Conservation (phyloP, 2,888 invertebrate species). For the Malachius bipustulatus region DNA sequence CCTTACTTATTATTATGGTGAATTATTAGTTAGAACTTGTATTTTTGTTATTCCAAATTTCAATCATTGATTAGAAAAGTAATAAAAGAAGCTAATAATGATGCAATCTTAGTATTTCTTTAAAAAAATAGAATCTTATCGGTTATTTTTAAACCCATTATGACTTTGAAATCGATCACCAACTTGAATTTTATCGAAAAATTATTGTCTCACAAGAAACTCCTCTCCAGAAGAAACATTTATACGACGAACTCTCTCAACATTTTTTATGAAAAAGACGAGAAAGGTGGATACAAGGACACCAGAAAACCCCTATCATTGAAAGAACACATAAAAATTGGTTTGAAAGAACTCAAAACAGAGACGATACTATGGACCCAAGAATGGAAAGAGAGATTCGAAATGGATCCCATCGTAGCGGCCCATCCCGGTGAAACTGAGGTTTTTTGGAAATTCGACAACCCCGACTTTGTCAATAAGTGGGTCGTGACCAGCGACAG, state of each 20-base stretch:
- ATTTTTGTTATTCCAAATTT: too few species aligned
- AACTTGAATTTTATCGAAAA: too few species aligned
- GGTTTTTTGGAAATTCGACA: constrained; percentile 57
- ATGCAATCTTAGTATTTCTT: too few species aligned
- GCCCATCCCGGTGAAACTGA: constrained; percentile 57
- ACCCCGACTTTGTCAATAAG: constrained; percentile 47
- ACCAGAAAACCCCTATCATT: constrained; percentile 34
- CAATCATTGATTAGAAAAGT: too few species aligned
- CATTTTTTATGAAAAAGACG: constrained; percentile 46
- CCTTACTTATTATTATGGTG: too few species aligned
- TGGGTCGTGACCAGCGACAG: constrained; percentile 68
- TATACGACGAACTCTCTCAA: constrained; percentile 23
- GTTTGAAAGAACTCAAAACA: constrained; percentile 50
- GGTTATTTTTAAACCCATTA: too few species aligned
- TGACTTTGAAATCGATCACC: too few species aligned
- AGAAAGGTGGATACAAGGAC: constrained; percentile 48
- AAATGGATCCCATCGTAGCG: constrained; percentile 47
- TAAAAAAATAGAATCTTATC: too few species aligned
- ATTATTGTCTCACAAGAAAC: too few species aligned
- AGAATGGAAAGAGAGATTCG: constrained; percentile 54
- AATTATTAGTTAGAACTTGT: too few species aligned
- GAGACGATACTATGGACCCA: constrained; percentile 55
- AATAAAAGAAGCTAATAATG: too few species aligned
- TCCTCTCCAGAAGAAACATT: constrained; percentile 16
- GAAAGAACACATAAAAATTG: constrained; percentile 47